phyloP scores from a whole-genome alignment of 2,797 vertebrate genomes.

The Oophaga sylvatica region DNA sequence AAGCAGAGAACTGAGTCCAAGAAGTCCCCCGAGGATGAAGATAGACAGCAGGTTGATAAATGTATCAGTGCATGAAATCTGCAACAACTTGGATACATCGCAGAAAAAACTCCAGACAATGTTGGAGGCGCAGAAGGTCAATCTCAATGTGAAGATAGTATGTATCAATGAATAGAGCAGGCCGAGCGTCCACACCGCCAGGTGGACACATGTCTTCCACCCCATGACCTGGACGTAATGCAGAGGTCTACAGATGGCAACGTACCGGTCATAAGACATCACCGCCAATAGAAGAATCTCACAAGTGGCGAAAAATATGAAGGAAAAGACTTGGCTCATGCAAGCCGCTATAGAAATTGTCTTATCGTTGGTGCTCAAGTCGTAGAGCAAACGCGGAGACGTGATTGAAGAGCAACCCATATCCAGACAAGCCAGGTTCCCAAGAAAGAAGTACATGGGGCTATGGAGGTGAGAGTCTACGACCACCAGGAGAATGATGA shows the following conservation, averaged over 20 bases:
- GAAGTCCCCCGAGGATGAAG: slow-evolving; percentile 60
- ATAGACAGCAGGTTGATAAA: slow-evolving; percentile 57
- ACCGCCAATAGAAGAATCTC: slow-evolving; percentile 28
- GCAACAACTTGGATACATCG: slow-evolving; percentile 6
- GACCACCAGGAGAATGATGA: neutral
- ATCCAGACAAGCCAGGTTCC: slow-evolving; percentile 23
- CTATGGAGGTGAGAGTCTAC: neutral
- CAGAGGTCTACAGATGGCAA: slow-evolving; percentile 64
- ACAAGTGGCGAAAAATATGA: slow-evolving; percentile 1
- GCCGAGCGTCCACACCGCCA: slow-evolving; percentile 63
- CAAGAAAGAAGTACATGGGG: slow-evolving; percentile 40
- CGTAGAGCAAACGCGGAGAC: slow-evolving; percentile 9
- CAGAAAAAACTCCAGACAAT: slow-evolving; percentile 6
- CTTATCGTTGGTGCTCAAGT: neutral
- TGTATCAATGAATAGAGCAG: slow-evolving; percentile 64
- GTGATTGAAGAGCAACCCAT: slow-evolving; percentile 6
- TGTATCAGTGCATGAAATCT: slow-evolving; percentile 56
- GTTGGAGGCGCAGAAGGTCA: slow-evolving; percentile 65
- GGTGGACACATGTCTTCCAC: slow-evolving; percentile 47
- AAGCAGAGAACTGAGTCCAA: slow-evolving; percentile 8
- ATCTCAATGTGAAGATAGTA: slow-evolving; percentile 54
- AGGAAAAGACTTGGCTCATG: slow-evolving; percentile 35
- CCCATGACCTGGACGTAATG: slow-evolving; percentile 65
- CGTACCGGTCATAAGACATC: slow-evolving; percentile 43
- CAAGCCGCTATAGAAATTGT: slow-evolving; percentile 1